Evolutionary conservation across 2,113 vertebrate genomes (phyloP), one percentile per base, ranked within the genome.

Genomic region (Ornithorhynchus anatinus): DNA sequence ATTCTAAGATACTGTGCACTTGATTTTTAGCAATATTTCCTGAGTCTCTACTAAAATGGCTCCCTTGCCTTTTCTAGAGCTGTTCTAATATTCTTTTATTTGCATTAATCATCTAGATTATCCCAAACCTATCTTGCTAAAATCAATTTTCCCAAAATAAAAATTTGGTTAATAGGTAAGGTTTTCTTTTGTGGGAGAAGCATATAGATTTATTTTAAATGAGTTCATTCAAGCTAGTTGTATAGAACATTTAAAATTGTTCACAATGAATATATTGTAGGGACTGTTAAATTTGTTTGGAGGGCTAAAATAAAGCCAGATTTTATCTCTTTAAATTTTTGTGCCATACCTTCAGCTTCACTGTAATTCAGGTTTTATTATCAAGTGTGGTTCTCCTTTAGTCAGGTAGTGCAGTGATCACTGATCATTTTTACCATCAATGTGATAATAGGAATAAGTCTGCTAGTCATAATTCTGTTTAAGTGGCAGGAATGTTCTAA

Each of bases 11-110:
- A 22, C 0, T 1, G 5, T 9, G 7, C 44, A 25, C 44, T 80
- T 31, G 0, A 0, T 42, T 79, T 70, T 19, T 0, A 1, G 8
- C 59, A 32, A 50, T 50, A 45, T 0, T 14, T 33, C 3, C 0
- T 40, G 33, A 20, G 0, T 0, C 8, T 22, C 36, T 42, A 47
- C 3, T n/a, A n/a, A n/a, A n/a, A n/a, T n/a, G n/a, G n/a, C n/a
- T n/a, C n/a, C n/a, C n/a, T n/a, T n/a, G n/a, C n/a, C n/a, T n/a
- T n/a, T n/a, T n/a, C n/a, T n/a, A n/a, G n/a, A n/a, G n/a, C n/a
- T n/a, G n/a, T n/a, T n/a, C n/a, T n/a, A n/a, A n/a, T n/a, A n/a
- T n/a, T n/a, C n/a, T n/a, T n/a, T n/a, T n/a, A n/a, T n/a, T n/a
- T n/a, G n/a, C n/a, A n/a, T n/a, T n/a, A n/a, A n/a, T n/a, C n/a